Evolutionary conservation across 1,140 invertebrate species (phyloP).

Genomic region (Venturia canescens): DNA sequence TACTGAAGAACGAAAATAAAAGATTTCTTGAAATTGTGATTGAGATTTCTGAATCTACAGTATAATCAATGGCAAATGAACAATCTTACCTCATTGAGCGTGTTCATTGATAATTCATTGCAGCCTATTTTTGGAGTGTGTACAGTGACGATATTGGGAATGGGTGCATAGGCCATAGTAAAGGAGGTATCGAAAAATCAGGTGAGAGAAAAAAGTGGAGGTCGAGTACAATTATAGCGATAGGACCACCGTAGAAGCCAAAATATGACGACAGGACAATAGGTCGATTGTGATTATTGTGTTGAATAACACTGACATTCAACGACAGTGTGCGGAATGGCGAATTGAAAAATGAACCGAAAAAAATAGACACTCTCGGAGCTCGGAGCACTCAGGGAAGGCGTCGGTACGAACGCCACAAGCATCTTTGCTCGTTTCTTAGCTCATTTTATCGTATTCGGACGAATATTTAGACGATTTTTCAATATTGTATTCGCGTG

Average conservation of each 20-base stretch:
- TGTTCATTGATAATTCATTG: constrained; percentile 19
- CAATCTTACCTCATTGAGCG: constrained; percentile 57
- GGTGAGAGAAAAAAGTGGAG: not conserved
- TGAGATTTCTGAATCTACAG: too few relatives aligned
- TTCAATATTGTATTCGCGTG: not conserved
- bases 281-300: too few relatives aligned
- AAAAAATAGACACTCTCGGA: too few relatives aligned
- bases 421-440: not conserved
- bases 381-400: not conserved
- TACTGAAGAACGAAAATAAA: too few relatives aligned
- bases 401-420: not conserved
- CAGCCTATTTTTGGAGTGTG: constrained; percentile 41
- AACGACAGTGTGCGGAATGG: not conserved
- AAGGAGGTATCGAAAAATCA: not conserved
- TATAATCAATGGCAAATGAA: constrained; percentile 14
- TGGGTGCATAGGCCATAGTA: constrained; percentile 60
- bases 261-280: too few relatives aligned
- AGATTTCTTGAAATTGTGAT: too few relatives aligned
- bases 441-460: too few relatives aligned
- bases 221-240: not conserved
- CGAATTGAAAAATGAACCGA: not conserved
- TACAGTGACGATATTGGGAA: constrained; percentile 58
- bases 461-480: too few relatives aligned
- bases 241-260: too few relatives aligned
- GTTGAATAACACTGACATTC: not conserved